Conservation (phyloP, 2,888 invertebrate genomes). For the Tetanocera ferruginea region DNA sequence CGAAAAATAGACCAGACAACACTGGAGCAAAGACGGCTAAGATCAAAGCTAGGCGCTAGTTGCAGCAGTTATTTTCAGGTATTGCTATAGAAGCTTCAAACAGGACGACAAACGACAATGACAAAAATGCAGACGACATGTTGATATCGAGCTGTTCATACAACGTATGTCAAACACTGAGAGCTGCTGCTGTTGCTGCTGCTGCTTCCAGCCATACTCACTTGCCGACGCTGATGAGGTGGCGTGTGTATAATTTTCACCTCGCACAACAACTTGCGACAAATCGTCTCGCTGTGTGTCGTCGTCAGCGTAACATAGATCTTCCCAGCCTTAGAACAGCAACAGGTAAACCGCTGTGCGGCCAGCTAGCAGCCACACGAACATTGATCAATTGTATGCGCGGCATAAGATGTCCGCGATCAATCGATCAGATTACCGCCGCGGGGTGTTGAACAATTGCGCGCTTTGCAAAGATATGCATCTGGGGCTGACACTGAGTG, state of each 20-base stretch:
- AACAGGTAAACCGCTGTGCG: constrained; percentile 16
- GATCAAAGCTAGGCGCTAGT: constrained; percentile 11
- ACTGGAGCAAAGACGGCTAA: not conserved
- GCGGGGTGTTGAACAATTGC: constrained; percentile 34
- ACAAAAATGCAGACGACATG: constrained; percentile 33
- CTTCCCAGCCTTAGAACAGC: not conserved
- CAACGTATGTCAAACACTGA: not conserved
- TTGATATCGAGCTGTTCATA: constrained; percentile 15
- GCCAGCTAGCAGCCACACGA: constrained; percentile 11
- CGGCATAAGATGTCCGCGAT: constrained; percentile 30
- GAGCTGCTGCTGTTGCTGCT: not conserved
- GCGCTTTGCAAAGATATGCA: constrained; percentile 26
- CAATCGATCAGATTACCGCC: constrained; percentile 38
- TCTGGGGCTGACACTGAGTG: constrained; percentile 10
- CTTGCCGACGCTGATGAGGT: constrained; percentile 20
- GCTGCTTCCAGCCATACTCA: not conserved
- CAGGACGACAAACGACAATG: not conserved
- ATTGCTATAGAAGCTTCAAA: not conserved
- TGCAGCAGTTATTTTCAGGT: not conserved
- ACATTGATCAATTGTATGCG: constrained; percentile 31
- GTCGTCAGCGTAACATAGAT: not conserved
- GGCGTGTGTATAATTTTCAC: constrained; percentile 40
- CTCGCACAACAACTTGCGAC: constrained; percentile 27
- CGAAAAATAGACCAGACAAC: constrained; percentile 31
- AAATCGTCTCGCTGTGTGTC: constrained; percentile 31